phyloP scores from a whole-genome alignment of 2,113 vertebrate genomes.

The Morone chrysops region DNA sequence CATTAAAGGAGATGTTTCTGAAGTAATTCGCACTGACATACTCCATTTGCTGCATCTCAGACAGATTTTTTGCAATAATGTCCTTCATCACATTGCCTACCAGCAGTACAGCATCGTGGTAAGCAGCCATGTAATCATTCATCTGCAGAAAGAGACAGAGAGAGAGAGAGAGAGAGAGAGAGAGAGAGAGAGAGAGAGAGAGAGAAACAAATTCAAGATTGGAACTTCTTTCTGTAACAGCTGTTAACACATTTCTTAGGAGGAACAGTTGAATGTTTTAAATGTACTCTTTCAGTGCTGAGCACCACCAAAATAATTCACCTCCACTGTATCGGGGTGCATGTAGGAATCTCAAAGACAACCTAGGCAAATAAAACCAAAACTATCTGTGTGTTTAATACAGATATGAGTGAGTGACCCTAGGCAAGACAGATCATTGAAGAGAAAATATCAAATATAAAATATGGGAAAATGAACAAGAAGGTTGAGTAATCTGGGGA shows the following conservation, averaged over 20 bases:
- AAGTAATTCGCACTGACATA: constrained; percentile 82
- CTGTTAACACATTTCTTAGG: neutral
- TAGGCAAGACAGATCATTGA: no score
- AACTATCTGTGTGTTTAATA: neutral
- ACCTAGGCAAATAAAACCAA: neutral
- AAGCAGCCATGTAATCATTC: constrained; percentile 89
- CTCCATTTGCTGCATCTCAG: neutral
- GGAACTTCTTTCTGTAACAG: neutral
- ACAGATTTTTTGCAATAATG: constrained; percentile 51
- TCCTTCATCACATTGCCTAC: constrained; percentile 88
- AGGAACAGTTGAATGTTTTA: no score
- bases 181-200: neutral
- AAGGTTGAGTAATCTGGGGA: neutral
- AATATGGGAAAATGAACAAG: neutral
- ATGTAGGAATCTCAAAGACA: neutral
- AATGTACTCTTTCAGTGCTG: neutral
- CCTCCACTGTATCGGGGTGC: neutral
- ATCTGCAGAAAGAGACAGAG: constrained; percentile 77
- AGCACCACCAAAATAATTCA: neutral
- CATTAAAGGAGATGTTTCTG: constrained; percentile 88
- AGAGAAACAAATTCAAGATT: neutral
- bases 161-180: neutral
- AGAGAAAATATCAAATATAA: neutral
- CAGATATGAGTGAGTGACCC: no score
- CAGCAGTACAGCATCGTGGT: constrained; percentile 89